Base-by-base conservation (phyloP, 2,888 invertebrate species). In the Theodoxus fluviatilis region DNA sequence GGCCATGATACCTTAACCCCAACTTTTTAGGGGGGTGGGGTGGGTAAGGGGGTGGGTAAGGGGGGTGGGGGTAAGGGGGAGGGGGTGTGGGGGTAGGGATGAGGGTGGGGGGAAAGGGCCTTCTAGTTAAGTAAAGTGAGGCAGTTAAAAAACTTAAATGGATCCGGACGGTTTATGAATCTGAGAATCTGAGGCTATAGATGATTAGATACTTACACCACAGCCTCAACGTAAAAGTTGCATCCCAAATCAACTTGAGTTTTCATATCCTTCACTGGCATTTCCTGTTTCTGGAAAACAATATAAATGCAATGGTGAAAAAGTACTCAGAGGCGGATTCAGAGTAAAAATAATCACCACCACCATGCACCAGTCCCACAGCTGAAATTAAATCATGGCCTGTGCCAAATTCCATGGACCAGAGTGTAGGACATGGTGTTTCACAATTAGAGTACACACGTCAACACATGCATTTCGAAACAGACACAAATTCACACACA, bases 241-340 rank as follows among this genome's bases (percentile, higher is more conserved):
- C 93, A 92, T n/a, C 95, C 95, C 38, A 95, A 87, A 83, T 95
- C 93, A 35, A 95, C 90, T 87, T 92, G 90, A 0, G 92, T 92
- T 80, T 92, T 92, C 66, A 92, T 88, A 37, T 90, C 90, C 73
- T 88, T 88, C 4, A 90, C 89, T 63, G 90, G 88, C 0, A 89
- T 83, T 2, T 89, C 87, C 43, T 89, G 89, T 70, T 90, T 89
- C 65, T 90, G 83, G 7, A 71, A 66, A 52, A 67, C 52, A 74
- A 63, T 6, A 52, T 52, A n/a, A 52, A 52, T 28, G 2, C 9
- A n/a, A n/a, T n/a, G n/a, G n/a, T n/a, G n/a, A n/a, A n/a, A n/a
- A n/a, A n/a, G n/a, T n/a, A n/a, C n/a, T n/a, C n/a, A n/a, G n/a
- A n/a, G n/a, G n/a, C n/a, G n/a, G n/a, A n/a, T n/a, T n/a, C n/a